Conservation (phyloP, 2,888 invertebrate genomes). For the Mimas tiliae region DNA sequence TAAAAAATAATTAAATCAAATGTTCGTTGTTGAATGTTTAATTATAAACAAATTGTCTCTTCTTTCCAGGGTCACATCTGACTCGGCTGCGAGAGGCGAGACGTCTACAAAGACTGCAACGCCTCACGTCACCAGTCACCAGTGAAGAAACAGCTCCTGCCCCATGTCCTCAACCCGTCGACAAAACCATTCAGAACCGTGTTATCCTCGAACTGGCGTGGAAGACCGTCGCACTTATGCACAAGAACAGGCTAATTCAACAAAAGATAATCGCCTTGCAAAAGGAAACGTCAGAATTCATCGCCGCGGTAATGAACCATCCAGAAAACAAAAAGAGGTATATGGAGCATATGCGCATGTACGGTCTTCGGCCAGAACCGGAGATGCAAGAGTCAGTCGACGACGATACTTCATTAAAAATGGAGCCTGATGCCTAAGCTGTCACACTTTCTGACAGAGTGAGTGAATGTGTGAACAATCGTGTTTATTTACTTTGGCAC, state of each 20-base stretch:
- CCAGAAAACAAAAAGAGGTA: constrained; percentile 71
- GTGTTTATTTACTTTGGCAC: constrained; percentile 23
- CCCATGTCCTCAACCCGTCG: constrained; percentile 46
- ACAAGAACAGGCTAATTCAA: constrained; percentile 86
- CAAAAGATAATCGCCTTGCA: constrained; percentile 85
- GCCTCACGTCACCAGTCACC: constrained; percentile 48
- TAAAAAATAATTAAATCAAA: neutral
- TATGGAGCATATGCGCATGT: constrained; percentile 56
- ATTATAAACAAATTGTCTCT: constrained; percentile 32
- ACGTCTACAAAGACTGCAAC: constrained; percentile 64
- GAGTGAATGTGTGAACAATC: constrained; percentile 35
- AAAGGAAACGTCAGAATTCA: constrained; percentile 86
- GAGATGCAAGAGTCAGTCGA: constrained; percentile 38
- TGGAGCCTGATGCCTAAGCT: constrained; percentile 49
- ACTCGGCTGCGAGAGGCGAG: constrained; percentile 69
- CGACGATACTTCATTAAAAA: constrained; percentile 48
- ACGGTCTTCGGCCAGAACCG: constrained; percentile 43
- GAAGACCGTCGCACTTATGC: constrained; percentile 86
- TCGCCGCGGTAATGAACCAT: constrained; percentile 84
- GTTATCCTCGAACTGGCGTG: constrained; percentile 86
- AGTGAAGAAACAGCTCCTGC: constrained; percentile 43
- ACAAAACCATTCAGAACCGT: constrained; percentile 67
- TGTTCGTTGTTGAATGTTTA: neutral
- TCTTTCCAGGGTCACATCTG: constrained; percentile 67
- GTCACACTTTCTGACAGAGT: constrained; percentile 28